Evolutionary conservation across 1,140 invertebrate species (phyloP).

Genomic region (Chrysomallon squamiferum): DNA sequence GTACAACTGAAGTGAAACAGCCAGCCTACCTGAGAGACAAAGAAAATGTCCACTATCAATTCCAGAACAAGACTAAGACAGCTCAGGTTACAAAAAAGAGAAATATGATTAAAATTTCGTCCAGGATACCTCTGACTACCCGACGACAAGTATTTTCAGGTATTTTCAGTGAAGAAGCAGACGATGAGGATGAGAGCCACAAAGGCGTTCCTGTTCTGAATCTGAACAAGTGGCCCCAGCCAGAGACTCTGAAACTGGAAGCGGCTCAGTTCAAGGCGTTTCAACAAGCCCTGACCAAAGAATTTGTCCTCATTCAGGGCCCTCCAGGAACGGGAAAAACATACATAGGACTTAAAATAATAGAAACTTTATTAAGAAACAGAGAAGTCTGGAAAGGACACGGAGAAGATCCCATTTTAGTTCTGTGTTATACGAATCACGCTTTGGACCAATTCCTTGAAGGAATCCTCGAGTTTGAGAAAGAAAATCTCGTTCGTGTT

Average conservation of each 20-base stretch:
- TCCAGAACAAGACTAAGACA: too few relatives aligned
- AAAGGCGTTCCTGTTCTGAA: conserved; percentile 10
- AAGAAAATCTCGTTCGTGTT: conserved; percentile 17
- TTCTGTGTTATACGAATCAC: conserved; percentile 88
- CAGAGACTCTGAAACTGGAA: conserved; percentile 51
- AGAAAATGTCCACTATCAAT: too few relatives aligned
- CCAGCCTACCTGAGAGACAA: too few relatives aligned
- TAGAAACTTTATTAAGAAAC: conserved; percentile 52
- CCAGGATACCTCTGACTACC: too few relatives aligned
- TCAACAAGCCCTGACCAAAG: conserved; percentile 56
- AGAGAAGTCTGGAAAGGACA: conserved; percentile 9
- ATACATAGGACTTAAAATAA: conserved; percentile 55
- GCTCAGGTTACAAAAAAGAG: too few relatives aligned
- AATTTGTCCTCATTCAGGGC: conserved; percentile 74
- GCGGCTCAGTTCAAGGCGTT: conserved; percentile 63
- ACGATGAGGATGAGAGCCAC: too few relatives aligned
- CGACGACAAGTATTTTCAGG: too few relatives aligned
- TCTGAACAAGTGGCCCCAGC: conserved; percentile 31
- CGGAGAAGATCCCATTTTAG: conserved; percentile 70
- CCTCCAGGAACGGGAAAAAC: conserved; percentile 59
- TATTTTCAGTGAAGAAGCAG: too few relatives aligned
- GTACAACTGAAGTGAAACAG: too few relatives aligned
- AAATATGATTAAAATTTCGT: too few relatives aligned
- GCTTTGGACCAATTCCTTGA: conserved; percentile 87
- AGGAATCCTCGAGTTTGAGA: conserved; percentile 55